Base-by-base conservation (phyloP, 1,140 invertebrate genomes). In the Adoxophyes honmai region DNA sequence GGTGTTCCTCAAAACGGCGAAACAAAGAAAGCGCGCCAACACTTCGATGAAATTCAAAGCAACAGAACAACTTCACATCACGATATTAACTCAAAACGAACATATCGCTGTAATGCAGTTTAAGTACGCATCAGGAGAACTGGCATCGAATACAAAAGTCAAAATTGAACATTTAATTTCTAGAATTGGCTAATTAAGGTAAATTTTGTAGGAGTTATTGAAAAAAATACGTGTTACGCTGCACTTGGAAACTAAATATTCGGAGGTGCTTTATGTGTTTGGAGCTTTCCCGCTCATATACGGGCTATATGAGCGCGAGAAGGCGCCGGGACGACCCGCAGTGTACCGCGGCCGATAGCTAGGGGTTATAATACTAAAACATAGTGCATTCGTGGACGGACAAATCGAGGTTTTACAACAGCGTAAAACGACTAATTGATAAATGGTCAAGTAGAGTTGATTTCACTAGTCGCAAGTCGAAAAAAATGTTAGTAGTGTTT, bases 381-480 rank as follows among this genome's bases (percentile, higher is more conserved):
- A 84, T 81, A 81, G 77, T 80, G 84, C 79, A 83, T 78, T 78
- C 70, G 78, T 76, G 76, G 70, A 79, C 77, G 71, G 78, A 86
- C 70, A 78, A 74, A 78, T 77, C 78, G 74, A 81, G 71, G 68
- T 80, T 67, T 78, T 77, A 72, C 74, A 76, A 73, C 21, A 28
- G 21, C 67, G 66, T 59, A 76, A 64, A 73, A 82, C 73, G 75
- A 75, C 74, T 82, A 79, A 84, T 79, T 73, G 78, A 81, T 83
- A 73, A 82, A 86, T 86, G 86, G 86, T 88, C 81, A 77, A 84
- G 86, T 88, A 88, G 86, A 88, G 86, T 88, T 88, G 83, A 88
- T 88, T 90, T 88, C 79, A 86, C 83, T 90, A 90, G 89, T 90
- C 81, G 89, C 87, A 87, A 87, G 84, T 82, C 81, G 80, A 83